Evolutionary conservation across 2,888 invertebrate genomes (phyloP).

Genomic region (Agriotes lineatus): DNA sequence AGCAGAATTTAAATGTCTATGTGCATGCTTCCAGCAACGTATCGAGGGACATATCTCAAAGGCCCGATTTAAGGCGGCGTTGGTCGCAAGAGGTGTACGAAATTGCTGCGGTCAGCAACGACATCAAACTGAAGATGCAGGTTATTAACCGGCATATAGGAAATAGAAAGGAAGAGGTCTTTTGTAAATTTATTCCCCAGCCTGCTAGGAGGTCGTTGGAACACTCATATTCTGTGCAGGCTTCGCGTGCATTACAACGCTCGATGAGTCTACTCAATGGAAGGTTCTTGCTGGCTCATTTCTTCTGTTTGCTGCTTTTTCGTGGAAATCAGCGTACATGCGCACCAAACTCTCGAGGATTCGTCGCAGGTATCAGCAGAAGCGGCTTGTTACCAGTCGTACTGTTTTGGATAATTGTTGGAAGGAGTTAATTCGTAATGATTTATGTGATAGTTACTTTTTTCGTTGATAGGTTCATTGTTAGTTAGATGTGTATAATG

Average conservation of each 20-base stretch:
- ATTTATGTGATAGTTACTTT: too few species aligned
- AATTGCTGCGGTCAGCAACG: background rate
- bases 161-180: background rate
- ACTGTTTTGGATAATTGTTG: background rate
- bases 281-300: background rate
- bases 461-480: too few species aligned
- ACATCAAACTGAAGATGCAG: background rate
- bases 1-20: background rate
- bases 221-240: background rate
- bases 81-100: background rate
- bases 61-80: background rate
- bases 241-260: background rate
- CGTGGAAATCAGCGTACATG: slow-evolving; percentile 3
- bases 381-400: slow-evolving; percentile 7
- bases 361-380: slow-evolving; percentile 2
- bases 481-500: too few species aligned
- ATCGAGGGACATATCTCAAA: background rate
- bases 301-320: slow-evolving; percentile 5
- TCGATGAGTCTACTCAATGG: background rate
- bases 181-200: background rate
- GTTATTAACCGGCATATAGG: background rate
- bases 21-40: background rate
- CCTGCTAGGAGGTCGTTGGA: background rate
- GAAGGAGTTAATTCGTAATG: background rate
- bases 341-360: background rate